Evolutionary conservation across 2,113 vertebrate genomes (phyloP), one percentile per base, ranked within the genome.

Genomic region (Pimephales promelas): DNA sequence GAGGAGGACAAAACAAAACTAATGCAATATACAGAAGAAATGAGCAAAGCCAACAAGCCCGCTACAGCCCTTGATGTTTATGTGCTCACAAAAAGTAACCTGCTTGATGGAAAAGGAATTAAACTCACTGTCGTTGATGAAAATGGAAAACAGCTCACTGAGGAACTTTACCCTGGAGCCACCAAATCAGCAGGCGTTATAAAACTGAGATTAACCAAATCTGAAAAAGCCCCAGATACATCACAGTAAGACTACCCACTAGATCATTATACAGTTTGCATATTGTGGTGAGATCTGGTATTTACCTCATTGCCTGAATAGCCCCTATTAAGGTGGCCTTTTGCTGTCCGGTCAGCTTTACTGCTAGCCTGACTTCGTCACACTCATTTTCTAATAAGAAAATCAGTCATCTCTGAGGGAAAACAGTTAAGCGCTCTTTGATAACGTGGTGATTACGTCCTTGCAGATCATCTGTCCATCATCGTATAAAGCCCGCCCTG

Each of bases 11-110:
- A 31, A 31, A 31, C 14, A 8, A 18, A 64, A 1, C 26, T 31
- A 31, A 31, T 18, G 26, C 26, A 64, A 14, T 64, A 64, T 64
- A 18, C 61, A 18, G 61, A 64, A 64, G 61, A 64, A 1, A 18
- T 18, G 61, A 31, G 26, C 61, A 64, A 64, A 54, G 24, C 14
- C 0, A 4, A 82, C 56, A 73, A 24, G 10, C 83, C 86, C 1
- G 31, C 45, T 26, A 45, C 31, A 70, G 79, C 72, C 6, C 49
- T 87, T 2, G 79, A 87, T 36, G 36, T 87, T 10, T 79, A 82
- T 5, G 73, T 82, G 28, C 79, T 87, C 62, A 84, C 86, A 34
- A 84, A 87, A 71, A 87, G 73, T 82, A 68, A 73, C 31, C 66
- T 87, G 13, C 61, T 85, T 0, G 0, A 36, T 31, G 86, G 86